A percentile compares a stretch with the other conserved stretches of the same genome.
Evolutionary conservation across 2,113 vertebrate genomes (phyloP).

Genomic region (Epinephelus cyanopodus): DNA sequence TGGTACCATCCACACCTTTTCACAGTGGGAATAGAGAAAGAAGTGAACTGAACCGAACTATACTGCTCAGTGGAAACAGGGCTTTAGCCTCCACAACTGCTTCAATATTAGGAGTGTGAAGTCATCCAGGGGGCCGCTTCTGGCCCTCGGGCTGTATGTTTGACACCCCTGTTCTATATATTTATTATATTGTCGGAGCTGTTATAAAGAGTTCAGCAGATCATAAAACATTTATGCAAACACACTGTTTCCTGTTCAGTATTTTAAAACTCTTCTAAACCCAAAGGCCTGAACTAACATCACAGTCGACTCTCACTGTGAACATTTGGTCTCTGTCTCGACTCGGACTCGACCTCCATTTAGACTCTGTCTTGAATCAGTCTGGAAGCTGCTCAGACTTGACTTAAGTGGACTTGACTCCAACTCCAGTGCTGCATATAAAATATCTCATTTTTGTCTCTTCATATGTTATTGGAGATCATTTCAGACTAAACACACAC

Average conservation of each 20-base stretch:
- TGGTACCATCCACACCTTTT: too few species aligned
- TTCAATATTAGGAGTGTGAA: too few species aligned
- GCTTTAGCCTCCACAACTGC: too few species aligned
- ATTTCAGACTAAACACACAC: not conserved
- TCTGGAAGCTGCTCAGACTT: not conserved
- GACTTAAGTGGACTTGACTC: not conserved
- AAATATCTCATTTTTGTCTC: not conserved
- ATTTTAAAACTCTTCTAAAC: not conserved
- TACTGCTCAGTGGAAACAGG: too few species aligned
- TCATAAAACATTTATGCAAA: not conserved
- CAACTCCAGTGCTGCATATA: not conserved
- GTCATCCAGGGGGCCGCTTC: too few species aligned
- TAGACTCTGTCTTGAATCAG: not conserved
- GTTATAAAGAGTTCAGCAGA: not conserved
- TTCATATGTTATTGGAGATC: not conserved
- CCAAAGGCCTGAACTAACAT: not conserved
- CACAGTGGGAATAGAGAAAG: too few species aligned
- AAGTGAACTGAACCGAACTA: too few species aligned
- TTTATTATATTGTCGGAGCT: not conserved
- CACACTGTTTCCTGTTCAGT: too few species aligned
- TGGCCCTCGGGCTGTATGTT: too few species aligned
- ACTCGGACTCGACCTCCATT: not conserved
- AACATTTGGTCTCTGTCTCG: not conserved
- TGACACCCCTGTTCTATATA: not conserved
- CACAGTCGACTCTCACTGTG: not conserved